Percentiles rank a stretch among this genome's conserved stretches.
phyloP scores from a whole-genome alignment of 2,113 vertebrate species.

The Neofelis nebulosa region DNA sequence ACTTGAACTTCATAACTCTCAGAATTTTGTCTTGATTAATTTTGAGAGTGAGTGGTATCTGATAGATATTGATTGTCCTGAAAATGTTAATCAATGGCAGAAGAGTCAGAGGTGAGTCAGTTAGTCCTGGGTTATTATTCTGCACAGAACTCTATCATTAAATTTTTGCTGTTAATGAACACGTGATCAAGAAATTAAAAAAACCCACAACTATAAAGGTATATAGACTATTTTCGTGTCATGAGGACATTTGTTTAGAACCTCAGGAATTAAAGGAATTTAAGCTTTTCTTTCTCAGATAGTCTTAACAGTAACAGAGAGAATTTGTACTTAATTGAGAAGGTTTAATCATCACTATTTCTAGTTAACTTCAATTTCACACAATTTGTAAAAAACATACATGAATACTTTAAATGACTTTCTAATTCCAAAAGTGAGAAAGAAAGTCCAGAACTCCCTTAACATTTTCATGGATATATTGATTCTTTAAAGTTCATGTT shows the following conservation, averaged over 20 bases:
- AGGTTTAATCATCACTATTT: not conserved
- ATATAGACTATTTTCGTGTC: not conserved
- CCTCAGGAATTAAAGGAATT: not conserved
- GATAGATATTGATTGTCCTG: not conserved
- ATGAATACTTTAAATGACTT: not conserved
- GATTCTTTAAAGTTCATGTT: slow-evolving; percentile 9
- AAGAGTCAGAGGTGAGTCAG: not conserved
- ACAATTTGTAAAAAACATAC: not conserved
- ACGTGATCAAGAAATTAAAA: not conserved
- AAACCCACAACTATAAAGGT: not conserved
- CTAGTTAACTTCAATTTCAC: not conserved
- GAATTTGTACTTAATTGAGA: not conserved
- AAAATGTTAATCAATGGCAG: not conserved
- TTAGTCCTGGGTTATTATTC: not conserved
- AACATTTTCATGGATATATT: not conserved
- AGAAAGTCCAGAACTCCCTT: not conserved
- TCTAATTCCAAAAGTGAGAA: not conserved
- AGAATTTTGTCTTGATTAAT: not conserved
- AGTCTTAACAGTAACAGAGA: not conserved
- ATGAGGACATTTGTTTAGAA: not conserved
- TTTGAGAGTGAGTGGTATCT: not conserved
- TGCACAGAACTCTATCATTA: not conserved
- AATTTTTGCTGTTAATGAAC: not conserved
- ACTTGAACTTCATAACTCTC: not conserved
- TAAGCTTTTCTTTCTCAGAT: not conserved